These are phyloP conservation scores for Dysmachus trigonus DNA, from an alignment of 2,888 invertebrate genomes.

Conservation along the genomic window DNA sequence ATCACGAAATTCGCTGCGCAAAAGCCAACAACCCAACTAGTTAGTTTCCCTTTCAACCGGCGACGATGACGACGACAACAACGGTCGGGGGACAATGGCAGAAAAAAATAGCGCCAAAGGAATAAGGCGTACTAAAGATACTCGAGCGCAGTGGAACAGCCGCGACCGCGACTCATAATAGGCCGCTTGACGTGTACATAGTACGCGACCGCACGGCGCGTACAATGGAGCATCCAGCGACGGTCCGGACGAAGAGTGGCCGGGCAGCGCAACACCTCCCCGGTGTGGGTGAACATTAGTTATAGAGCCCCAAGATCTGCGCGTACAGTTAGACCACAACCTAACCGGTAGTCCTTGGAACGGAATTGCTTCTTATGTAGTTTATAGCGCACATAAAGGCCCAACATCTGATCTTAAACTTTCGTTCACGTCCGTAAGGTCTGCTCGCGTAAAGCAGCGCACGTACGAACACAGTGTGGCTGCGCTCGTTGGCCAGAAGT, in stretches of 20 bases:
- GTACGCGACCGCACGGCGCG: not conserved
- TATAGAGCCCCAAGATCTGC: not conserved
- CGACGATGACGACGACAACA: not conserved
- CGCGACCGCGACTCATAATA: not conserved
- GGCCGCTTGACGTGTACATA: not conserved
- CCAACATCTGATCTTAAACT: constrained; percentile 39
- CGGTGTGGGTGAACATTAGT: constrained; percentile 45
- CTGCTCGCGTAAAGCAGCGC: constrained; percentile 6
- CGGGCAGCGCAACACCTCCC: not conserved
- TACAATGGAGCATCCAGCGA: not conserved
- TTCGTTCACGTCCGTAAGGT: constrained; percentile 33
- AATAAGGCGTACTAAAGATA: not conserved
- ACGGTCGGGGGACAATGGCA: not conserved
- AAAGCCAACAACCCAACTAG: constrained; percentile 12
- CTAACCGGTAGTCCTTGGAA: constrained; percentile 47
- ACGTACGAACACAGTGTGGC: not conserved
- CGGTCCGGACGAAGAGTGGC: not conserved
- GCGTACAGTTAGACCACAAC: constrained; percentile 40
- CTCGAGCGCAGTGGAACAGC: not conserved
- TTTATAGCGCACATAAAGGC: not conserved
- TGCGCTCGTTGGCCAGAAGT: not conserved
- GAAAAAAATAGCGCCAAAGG: not conserved
- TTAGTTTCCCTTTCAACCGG: constrained; percentile 35
- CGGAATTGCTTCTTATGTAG: constrained; percentile 42
- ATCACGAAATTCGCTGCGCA: constrained; percentile 36